Conservation (phyloP, 2,888 invertebrate species). For the Hydropsyche betteni region DNA sequence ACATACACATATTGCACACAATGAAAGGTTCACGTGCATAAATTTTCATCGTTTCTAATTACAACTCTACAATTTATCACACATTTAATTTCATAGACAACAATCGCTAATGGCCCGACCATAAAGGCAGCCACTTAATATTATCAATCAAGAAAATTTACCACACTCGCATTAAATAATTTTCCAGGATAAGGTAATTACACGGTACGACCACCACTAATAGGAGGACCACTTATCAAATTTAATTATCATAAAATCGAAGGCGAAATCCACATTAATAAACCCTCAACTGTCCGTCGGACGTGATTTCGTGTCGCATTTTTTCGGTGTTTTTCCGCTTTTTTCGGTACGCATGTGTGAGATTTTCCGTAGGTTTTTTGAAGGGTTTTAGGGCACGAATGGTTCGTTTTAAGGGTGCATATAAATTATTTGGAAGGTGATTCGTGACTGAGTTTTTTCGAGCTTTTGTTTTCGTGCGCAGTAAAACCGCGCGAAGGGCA, state of each 20-base stretch:
- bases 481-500: no score
- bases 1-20: no score
- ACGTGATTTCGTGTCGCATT: not conserved
- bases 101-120: no score
- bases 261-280: conserved; percentile 1
- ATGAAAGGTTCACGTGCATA: no score
- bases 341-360: not conserved
- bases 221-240: conserved; percentile 17
- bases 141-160: not conserved
- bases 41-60: no score
- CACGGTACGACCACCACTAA: not conserved
- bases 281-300: not conserved
- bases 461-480: not conserved
- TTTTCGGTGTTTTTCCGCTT: not conserved
- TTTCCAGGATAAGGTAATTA: not conserved
- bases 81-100: no score
- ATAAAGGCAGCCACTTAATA: no score
- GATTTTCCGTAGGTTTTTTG: not conserved
- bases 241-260: conserved; percentile 25
- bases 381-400: not conserved
- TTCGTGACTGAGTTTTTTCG: conserved; percentile 18
- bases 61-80: no score
- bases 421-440: conserved; percentile 22
- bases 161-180: not conserved
- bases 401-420: conserved; percentile 18